Percentiles rank a stretch among this genome's conserved stretches.
These are phyloP conservation scores for Menura novaehollandiae DNA, from an alignment of 2,113 vertebrate genomes.

Conservation along the genomic window DNA sequence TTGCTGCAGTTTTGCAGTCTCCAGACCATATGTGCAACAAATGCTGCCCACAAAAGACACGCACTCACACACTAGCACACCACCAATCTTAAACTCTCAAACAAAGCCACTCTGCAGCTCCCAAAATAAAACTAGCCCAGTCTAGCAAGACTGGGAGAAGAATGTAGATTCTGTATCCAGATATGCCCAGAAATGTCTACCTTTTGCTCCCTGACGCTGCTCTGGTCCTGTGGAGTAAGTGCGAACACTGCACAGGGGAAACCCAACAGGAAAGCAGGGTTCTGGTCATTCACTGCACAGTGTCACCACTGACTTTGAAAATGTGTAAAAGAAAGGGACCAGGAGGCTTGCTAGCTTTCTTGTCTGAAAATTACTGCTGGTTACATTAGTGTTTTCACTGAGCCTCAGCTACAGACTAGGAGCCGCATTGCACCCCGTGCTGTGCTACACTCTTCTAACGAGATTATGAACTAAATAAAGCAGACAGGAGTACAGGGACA, in stretches of 20 bases:
- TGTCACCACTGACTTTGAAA: not conserved
- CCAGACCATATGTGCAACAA: not conserved
- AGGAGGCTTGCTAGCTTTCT: not conserved
- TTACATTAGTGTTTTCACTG: not conserved
- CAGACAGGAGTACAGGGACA: not conserved
- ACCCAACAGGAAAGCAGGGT: not conserved
- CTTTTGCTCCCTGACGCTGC: accelerated
- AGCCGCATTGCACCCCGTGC: not conserved
- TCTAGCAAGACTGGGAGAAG: not conserved
- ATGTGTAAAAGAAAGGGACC: not conserved
- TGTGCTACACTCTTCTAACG: not conserved
- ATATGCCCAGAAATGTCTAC: not conserved
- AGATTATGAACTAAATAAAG: not conserved
- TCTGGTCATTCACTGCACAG: not conserved
- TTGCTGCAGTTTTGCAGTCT: not conserved
- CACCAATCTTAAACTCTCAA: not conserved
- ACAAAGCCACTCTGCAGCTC: not conserved
- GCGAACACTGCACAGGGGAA: accelerated
- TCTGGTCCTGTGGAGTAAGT: not conserved
- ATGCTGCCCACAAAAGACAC: not conserved
- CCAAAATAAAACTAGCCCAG: not conserved
- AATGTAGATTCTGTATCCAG: not conserved
- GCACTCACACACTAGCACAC: accelerated
- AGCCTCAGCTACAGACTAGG: not conserved
- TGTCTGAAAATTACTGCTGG: not conserved